Base-by-base conservation (phyloP, 2,888 invertebrate species). In the Hermaeophaga mercurialis region DNA sequence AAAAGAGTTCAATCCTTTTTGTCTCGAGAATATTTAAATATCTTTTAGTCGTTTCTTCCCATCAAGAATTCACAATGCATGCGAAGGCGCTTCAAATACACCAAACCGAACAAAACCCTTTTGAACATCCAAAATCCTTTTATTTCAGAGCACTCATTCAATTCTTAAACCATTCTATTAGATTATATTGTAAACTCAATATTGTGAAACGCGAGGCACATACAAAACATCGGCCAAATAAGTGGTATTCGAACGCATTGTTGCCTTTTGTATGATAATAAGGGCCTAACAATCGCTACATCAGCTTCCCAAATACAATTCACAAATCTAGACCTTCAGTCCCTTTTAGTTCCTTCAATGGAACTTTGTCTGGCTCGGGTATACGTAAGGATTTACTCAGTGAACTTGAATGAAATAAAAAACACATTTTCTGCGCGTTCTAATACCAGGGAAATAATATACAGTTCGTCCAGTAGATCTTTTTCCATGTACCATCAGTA, bases 201-300 rank as follows among this genome's bases (percentile, higher is more conserved):
- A 39, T 39, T 39, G 39, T 39, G 19, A 39, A 39, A 65, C 65
- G 67, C 64, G 61, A 47, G 63, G 67, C 66, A 68, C 69, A 68
- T 66, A 70, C 64, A 39, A 9, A 39, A 39, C 39, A 12, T 12
- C 31, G 66, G 64, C 62, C 54, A 62, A 60, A 64, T 60, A 63
- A 62, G 59, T 65, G 65, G 61, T 66, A 55, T 54, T 50, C 63
- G 61, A 59, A 46, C 57, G 64, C 66, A 68, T 70, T 66, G 69
- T 65, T 62, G 64, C 59, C 63, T 48, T 63, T 62, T 64, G 68
- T 70, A 70, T 69, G 70, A 72, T 71, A 72, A 72, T 70, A 71
- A 68, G 63, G 60, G 61, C 57, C 60, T 61, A 63, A 68, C 69
- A 67, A 68, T 68, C 54, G 67, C 62, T 62, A 67, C 64, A 66